Base-by-base conservation (phyloP, 2,888 invertebrate genomes). In the Tetrapedia diversipes region DNA sequence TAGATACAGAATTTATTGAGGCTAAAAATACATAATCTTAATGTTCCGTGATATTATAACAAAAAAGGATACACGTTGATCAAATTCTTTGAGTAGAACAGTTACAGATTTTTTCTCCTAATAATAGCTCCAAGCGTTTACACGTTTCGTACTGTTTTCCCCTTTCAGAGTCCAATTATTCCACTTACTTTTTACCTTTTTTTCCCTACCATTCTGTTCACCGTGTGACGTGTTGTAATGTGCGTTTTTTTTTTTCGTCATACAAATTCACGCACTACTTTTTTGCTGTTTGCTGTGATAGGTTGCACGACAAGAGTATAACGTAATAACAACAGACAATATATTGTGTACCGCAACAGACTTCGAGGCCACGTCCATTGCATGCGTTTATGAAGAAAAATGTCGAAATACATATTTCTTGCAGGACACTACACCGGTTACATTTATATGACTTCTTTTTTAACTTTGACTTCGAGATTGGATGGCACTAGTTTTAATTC, bases 281-380 rank as follows among this genome's bases (percentile, higher is more conserved):
- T n/a, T 80, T 80, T 79, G 60, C 51, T 45, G 41, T 29, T 22
- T 54, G n/a, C 56, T 41, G 34, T 45, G 45, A 68, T 64, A 54
- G 56, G 45, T 49, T 45, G 74, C 27, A 60, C 22, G 70, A 57
- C 65, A 43, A 37, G 65, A 60, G 27, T 53, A 43, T 22, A 27
- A 79, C 73, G 69, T 66, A 71, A 61, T 66, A 77, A 60, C 54
- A 63, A 53, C 51, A 67, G 56, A 71, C 66, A 77, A 71, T 77
- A 60, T 72, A 60, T 70, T 67, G 29, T 57, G 45, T 47, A 66
- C 53, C 53, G 61, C 41, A 66, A 27, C 24, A 32, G 43, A 45
- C 61, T 59, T 70, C 79, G 78, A 79, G 79, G 79, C 53, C 77
- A 77, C 63, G 43, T 60, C 56, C 53, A 14, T 72, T 60, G 77